These are phyloP conservation scores for Eudyptes chrysolophus DNA, from an alignment of 2,113 vertebrate genomes.

Conservation along the genomic window DNA sequence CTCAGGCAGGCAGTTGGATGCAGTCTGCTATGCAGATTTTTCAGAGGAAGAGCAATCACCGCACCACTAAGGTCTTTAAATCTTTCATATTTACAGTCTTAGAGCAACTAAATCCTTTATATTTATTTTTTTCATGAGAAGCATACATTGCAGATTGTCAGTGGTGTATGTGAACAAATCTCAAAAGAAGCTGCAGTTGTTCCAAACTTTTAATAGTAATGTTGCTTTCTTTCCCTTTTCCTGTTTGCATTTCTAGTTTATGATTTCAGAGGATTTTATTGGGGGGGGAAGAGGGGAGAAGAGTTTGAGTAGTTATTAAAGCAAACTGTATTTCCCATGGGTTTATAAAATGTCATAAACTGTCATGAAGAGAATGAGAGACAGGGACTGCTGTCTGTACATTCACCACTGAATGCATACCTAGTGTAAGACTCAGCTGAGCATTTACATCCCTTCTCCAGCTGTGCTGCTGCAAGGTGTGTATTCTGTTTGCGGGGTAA, in stretches of 20 bases:
- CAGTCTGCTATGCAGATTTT: conserved; percentile 9
- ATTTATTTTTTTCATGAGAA: conserved; percentile 29
- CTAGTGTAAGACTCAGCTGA: neutral
- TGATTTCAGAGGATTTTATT: neutral
- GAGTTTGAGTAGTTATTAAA: neutral
- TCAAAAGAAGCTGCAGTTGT: neutral
- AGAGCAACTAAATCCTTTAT: conserved; percentile 11
- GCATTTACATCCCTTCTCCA: neutral
- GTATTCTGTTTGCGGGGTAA: neutral
- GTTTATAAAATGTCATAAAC: conserved; percentile 1
- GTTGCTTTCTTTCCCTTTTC: neutral
- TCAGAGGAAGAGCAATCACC: neutral
- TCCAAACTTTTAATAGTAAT: neutral
- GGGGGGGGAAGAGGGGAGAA: neutral
- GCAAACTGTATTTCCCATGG: neutral
- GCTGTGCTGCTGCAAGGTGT: neutral
- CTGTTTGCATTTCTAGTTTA: neutral
- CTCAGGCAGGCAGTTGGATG: neutral
- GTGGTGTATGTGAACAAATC: neutral
- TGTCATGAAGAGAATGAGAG: neutral
- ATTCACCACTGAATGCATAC: neutral
- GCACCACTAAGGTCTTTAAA: neutral
- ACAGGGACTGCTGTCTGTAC: neutral
- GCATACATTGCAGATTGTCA: neutral
- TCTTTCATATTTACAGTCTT: neutral